Evolutionary conservation across 2,888 invertebrate genomes (phyloP), one percentile per base, ranked within the genome.

Genomic region (Smittia aterrima): DNA sequence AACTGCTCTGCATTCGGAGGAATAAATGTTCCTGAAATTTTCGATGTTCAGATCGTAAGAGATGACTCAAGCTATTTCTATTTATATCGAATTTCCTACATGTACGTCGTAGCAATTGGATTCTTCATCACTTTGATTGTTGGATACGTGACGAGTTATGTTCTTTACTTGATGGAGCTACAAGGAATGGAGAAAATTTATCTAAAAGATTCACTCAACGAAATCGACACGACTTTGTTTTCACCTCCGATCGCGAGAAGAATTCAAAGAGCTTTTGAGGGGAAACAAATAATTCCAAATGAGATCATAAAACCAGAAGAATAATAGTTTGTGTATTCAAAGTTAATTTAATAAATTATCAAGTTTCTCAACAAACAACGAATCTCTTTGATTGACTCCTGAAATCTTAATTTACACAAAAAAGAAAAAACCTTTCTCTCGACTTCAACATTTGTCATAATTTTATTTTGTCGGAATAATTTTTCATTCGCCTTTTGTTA

Each of bases 31-130:
- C 18, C 64, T 24, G n/a, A 7, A 54, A 74, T n/a, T 73, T 54
- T 68, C 16, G 11, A n/a, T 24, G 74, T 41, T 74, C 64, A 72
- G 18, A 13, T 32, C 11, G 22, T 16, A 32, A 40, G 22, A 1
- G 24, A 75, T n/a, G 71, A 53, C 68, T 74, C 74, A 66, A 77
- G 81, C 80, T 89, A 87, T 79, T 87, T 89, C 78, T 91, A 89
- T 83, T 80, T 89, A n/a, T 89, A 89, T 79, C 85, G 88, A 77
- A 83, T 92, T 24, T 92, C 92, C 0, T 92, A 91, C 79, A 85
- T 90, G 84, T 91, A 90, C 88, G 90, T 89, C 74, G 88, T 89
- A 0, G 83, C 85, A 0, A 76, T 87, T 18, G 88, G 88, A 24
- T 80, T 86, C 54, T 9, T 84, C 0, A 77, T 84, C 1, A 85